Conservation (phyloP, 2,888 invertebrate species). For the Tipula confusa region DNA sequence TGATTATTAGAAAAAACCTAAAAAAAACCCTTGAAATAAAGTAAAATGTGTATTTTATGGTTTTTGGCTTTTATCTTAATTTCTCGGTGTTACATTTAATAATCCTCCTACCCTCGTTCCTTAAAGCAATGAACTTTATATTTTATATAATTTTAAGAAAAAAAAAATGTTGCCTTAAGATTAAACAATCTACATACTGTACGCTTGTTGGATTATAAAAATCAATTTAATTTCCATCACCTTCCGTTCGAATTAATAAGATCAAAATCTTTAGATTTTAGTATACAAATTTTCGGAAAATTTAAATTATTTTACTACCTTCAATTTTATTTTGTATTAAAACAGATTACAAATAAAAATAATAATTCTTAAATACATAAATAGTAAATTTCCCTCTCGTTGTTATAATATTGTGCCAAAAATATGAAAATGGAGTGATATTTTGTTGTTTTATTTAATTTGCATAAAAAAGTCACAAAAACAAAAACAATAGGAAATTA, state of each 20-base stretch:
- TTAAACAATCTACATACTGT: background rate
- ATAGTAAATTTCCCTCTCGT: background rate
- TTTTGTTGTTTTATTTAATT: slow-evolving; percentile 5
- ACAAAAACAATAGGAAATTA: slow-evolving; percentile 30
- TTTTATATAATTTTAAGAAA: background rate
- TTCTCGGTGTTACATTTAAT: background rate
- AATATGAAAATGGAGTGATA: background rate
- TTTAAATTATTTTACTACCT: background rate
- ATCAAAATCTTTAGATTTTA: background rate
- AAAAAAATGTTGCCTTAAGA: background rate
- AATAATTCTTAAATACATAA: background rate
- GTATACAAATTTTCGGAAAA: background rate
- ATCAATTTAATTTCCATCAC: slow-evolving; percentile 25
- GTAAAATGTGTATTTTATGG: slow-evolving; percentile 9
- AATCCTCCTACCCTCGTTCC: background rate
- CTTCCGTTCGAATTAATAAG: slow-evolving; percentile 25
- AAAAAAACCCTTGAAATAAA: background rate
- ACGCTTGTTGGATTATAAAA: background rate
- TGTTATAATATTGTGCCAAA: background rate
- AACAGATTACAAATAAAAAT: slow-evolving; percentile 16
- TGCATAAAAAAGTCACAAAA: slow-evolving; percentile 30
- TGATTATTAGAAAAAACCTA: background rate
- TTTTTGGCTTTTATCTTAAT: background rate
- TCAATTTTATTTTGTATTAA: background rate
- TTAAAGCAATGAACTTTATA: background rate